Base-by-base conservation (phyloP, 2,888 invertebrate genomes). In the Gymnosoma rotundatum region DNA sequence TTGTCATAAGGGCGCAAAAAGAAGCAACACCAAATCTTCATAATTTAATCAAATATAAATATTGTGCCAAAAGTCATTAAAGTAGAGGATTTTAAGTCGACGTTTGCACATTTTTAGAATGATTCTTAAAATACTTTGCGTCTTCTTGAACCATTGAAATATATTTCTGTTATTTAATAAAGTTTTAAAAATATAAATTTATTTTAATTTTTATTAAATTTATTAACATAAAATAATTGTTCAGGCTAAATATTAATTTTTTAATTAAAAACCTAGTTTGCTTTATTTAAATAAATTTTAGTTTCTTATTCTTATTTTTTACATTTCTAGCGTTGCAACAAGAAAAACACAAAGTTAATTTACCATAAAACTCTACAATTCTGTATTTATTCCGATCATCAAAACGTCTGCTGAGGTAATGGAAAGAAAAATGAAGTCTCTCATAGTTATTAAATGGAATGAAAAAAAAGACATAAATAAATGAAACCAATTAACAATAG, bases 251-350 rank as follows among this genome's bases (percentile, higher is more conserved):
- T 50, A 50, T 50, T 50, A 5, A 50, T 48, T 48, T 48, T 48
- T 6, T 20, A 54, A 12, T 32, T 66, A 50, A 20, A 36, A 36
- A 52, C 16, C 2, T 3, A 52, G 16, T 67, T 36, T 42, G 42
- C 42, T 42, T 12, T 1, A 12, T 42, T 70, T 70, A 45, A 56
- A 69, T n/a, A n/a, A 42, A 45, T 5, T 16, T 14, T 1, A 32
- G 25, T 56, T 70, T 32, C 4, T n/a, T n/a, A 36, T 58, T 58
- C 56, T 56, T 32, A 42, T 25, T 48, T 72, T 72, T 2, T 48
- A 10, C 32, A 32, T 48, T 72, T 70, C 45, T 60, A 72, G 70
- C 16, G 18, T 8, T 45, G 12, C 56, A 69, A 12, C 42, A 42
- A 56, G 10, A 25, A 45, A 56, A 56, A 16, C 18, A 18, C 14